These are phyloP conservation scores for Parnassius orleans DNA, from an alignment of 2,888 invertebrate species.

Conservation along the genomic window DNA sequence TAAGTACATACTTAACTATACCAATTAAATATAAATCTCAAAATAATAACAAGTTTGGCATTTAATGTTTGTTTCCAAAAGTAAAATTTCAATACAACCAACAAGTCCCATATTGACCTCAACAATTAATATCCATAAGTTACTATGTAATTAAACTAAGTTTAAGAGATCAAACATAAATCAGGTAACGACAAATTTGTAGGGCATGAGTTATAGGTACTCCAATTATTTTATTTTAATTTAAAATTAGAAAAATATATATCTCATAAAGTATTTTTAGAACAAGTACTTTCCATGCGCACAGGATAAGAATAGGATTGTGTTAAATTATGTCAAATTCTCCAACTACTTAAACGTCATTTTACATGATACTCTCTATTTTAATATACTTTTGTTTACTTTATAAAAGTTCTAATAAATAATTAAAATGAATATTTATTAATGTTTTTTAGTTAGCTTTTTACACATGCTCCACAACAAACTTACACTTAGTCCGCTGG, in stretches of 20 bases:
- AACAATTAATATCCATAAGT: conserved; percentile 53
- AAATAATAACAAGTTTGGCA: conserved; percentile 73
- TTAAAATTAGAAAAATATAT: conserved; percentile 37
- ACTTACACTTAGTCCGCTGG: too few relatives aligned
- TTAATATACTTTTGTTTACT: too few relatives aligned
- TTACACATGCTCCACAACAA: too few relatives aligned
- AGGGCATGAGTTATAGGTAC: conserved; percentile 37
- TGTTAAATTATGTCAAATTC: too few relatives aligned
- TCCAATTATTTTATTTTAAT: conserved; percentile 32
- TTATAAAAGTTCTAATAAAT: too few relatives aligned
- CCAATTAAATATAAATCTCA: conserved; percentile 62
- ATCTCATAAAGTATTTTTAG: conserved; percentile 37
- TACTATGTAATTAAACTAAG: conserved; percentile 60
- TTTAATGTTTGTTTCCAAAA: conserved; percentile 42
- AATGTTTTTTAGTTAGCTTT: too few relatives aligned
- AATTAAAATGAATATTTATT: too few relatives aligned
- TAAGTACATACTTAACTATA: conserved; percentile 40
- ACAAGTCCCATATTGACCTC: conserved; percentile 45
- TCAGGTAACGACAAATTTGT: conserved; percentile 68
- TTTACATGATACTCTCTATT: too few relatives aligned
- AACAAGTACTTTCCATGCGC: conserved; percentile 33
- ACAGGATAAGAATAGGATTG: too few relatives aligned
- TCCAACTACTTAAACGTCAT: too few relatives aligned
- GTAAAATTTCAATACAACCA: conserved; percentile 51
- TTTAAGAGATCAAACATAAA: conserved; percentile 73